Conservation (phyloP, 2,113 vertebrate genomes). For the Colaptes auratus region DNA sequence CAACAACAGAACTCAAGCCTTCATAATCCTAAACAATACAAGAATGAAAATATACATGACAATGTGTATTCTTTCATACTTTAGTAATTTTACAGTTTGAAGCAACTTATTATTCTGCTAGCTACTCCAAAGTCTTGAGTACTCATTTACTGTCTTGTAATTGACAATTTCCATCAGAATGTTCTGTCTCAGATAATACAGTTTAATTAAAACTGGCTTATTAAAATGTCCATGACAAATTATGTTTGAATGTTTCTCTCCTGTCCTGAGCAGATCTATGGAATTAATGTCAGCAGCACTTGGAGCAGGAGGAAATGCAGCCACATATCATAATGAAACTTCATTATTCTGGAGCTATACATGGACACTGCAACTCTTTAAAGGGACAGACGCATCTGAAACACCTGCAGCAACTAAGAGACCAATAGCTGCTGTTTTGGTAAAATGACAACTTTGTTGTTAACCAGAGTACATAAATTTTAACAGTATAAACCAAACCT, state of each 20-base stretch:
- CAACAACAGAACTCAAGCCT: not conserved
- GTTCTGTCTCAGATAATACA: not conserved
- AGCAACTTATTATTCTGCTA: not conserved
- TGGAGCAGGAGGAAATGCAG: not conserved
- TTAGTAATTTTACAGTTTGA: constrained; percentile 3
- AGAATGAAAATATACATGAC: not conserved
- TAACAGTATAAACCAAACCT: not conserved
- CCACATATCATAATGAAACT: not conserved
- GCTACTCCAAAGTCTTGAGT: not conserved
- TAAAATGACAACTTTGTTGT: not conserved
- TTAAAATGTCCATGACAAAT: not conserved
- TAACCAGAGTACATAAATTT: not conserved
- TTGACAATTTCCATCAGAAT: not conserved
- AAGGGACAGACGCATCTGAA: not conserved
- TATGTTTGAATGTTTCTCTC: not conserved
- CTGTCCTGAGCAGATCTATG: not conserved
- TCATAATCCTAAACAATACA: not conserved
- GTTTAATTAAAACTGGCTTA: constrained; percentile 29
- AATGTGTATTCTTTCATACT: not conserved
- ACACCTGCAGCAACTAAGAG: not conserved
- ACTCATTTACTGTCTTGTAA: not conserved
- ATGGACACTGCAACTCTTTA: not conserved
- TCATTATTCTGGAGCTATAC: not conserved
- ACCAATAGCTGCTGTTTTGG: not conserved
- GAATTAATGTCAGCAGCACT: not conserved